These are phyloP conservation scores for Diphyllodes magnificus DNA, from an alignment of 2,113 vertebrate genomes.

Conservation along the genomic window DNA sequence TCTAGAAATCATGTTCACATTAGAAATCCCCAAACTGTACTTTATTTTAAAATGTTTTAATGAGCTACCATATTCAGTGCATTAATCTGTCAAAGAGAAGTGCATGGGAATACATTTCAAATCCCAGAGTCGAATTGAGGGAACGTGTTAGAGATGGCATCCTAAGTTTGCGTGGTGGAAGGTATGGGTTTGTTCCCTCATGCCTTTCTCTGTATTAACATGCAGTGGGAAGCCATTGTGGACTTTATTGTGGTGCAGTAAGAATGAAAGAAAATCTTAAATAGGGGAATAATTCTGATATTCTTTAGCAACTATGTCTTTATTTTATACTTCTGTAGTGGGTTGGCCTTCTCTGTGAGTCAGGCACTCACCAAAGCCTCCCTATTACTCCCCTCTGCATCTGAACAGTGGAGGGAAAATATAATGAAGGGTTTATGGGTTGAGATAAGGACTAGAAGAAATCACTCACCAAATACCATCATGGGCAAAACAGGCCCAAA, in stretches of 20 bases:
- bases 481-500: neutral
- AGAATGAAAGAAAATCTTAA: neutral
- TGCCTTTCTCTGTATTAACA: neutral
- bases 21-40: constrained; percentile 33
- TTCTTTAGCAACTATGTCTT: neutral
- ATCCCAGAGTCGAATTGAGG: neutral
- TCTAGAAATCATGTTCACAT: constrained; percentile 39
- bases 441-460: neutral
- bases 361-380: neutral
- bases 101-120: neutral
- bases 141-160: neutral
- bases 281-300: neutral
- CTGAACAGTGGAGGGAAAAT: neutral
- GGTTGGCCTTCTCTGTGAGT: neutral
- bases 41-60: constrained; percentile 57
- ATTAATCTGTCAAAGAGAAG: constrained; percentile 45
- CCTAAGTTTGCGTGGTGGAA: neutral
- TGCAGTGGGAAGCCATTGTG: neutral
- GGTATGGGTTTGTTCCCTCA: neutral
- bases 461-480: neutral
- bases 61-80: constrained; percentile 13
- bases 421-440: neutral
- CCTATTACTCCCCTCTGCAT: accelerated
- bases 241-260: neutral
- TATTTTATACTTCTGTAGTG: neutral